Percentiles rank a stretch among this genome's conserved stretches.
Evolutionary conservation across 2,888 invertebrate genomes (phyloP).

Genomic region (Cryptophagus acutangulus): DNA sequence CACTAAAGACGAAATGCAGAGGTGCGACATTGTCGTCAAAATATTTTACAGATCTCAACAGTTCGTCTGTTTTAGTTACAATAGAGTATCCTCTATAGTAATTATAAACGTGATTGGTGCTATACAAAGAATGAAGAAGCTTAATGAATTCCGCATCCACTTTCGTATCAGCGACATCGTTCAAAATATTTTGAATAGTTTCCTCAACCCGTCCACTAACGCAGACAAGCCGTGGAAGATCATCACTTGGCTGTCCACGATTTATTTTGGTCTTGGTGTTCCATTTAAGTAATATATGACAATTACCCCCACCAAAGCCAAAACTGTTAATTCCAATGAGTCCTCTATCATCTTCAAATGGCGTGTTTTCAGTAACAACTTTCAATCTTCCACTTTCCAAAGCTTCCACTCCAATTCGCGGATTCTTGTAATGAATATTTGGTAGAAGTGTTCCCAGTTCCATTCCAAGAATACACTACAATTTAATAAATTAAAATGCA

Average conservation of each 20-base stretch:
- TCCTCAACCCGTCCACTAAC: conserved; percentile 78
- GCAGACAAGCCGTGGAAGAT: conserved; percentile 67
- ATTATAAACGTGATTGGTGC: conserved; percentile 16
- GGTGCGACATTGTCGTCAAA: background rate
- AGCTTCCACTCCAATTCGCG: conserved; percentile 53
- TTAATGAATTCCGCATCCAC: conserved; percentile 34
- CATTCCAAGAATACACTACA: conserved; percentile 58
- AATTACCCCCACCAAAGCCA: conserved; percentile 89
- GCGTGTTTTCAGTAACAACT: conserved; percentile 69
- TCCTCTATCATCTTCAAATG: conserved; percentile 61
- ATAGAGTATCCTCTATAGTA: conserved; percentile 66
- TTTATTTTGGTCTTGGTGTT: conserved; percentile 58
- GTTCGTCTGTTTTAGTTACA: conserved; percentile 35
- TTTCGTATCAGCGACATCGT: conserved; percentile 55
- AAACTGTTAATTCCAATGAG: conserved; percentile 83
- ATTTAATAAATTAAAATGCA: too few species aligned
- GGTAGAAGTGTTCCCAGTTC: conserved; percentile 76
- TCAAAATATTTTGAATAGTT: conserved; percentile 61
- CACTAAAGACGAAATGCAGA: conserved; percentile 49
- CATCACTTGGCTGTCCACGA: conserved; percentile 56
- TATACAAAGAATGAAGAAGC: conserved; percentile 32
- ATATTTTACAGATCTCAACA: conserved; percentile 18
- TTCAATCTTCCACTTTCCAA: conserved; percentile 58
- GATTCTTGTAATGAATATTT: conserved; percentile 67
- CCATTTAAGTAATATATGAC: conserved; percentile 64